A percentile compares a stretch with the other conserved stretches of the same genome.
Conservation (phyloP, 2,113 vertebrate species). For the Synchiropus splendidus region DNA sequence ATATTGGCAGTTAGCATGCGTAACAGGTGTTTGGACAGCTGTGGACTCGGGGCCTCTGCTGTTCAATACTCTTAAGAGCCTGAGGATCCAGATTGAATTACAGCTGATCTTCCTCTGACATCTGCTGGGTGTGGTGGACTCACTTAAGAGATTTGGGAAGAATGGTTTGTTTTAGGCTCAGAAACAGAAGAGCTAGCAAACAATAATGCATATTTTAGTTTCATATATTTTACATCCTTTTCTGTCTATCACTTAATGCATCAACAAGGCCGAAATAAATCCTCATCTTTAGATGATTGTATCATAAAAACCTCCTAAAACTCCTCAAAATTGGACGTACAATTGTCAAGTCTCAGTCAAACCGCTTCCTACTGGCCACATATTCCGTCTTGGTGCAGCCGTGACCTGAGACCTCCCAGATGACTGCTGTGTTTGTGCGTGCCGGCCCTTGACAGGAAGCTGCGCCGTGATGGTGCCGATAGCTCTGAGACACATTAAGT, state of each 20-base stretch:
- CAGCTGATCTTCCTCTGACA: conserved; percentile 51
- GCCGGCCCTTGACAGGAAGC: conserved; percentile 56
- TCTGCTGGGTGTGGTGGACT: conserved; percentile 1
- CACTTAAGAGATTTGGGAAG: background rate
- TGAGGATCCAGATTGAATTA: conserved; percentile 35
- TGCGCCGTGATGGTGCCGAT: conserved; percentile 47
- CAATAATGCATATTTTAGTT: no score
- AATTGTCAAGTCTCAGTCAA: no score
- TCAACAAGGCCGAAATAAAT: no score
- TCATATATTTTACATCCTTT: no score
- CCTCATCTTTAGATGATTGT: no score
- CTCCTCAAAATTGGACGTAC: no score
- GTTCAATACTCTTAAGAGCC: conserved; percentile 21
- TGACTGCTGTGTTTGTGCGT: conserved; percentile 40
- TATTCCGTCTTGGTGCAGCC: conserved; percentile 10
- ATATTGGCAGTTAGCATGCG: conserved; percentile 17
- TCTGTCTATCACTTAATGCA: no score
- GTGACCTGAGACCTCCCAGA: conserved; percentile 21
- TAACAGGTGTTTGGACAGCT: conserved; percentile 53
- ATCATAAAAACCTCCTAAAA: no score
- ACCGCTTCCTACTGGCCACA: no score
- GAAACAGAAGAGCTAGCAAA: no score
- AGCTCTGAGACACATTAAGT: conserved; percentile 48
- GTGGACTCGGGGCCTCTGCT: conserved; percentile 39
- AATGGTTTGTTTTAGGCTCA: conserved; percentile 1